Percentiles rank a stretch among this genome's conserved stretches.
These are phyloP conservation scores for Drosophila fulvimacula DNA, from an alignment of 2,888 invertebrate genomes.

Conservation along the genomic window DNA sequence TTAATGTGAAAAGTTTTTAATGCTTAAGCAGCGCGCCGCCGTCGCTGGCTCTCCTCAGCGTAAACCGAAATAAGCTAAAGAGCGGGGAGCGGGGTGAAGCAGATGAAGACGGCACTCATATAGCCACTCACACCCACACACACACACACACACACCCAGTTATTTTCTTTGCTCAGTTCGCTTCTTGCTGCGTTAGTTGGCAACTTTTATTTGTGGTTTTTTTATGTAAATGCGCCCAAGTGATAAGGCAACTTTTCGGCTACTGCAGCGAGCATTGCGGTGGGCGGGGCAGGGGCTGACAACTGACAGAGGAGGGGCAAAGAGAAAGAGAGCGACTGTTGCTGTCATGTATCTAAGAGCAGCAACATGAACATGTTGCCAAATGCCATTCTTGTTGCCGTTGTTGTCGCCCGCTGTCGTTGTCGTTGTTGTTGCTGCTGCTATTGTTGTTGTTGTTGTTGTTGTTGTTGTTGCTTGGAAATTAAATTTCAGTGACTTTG, in stretches of 20 bases:
- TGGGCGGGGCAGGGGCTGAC: slow-evolving; percentile 5
- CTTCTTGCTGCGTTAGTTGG: slow-evolving; percentile 75
- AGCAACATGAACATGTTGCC: slow-evolving; percentile 79
- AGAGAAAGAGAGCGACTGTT: slow-evolving; percentile 50
- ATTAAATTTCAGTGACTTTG: slow-evolving; percentile 80
- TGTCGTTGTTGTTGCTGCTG: slow-evolving; percentile 29
- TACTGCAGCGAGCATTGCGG: slow-evolving; percentile 56
- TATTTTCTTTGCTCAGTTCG: slow-evolving; percentile 68
- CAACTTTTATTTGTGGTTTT: slow-evolving; percentile 81
- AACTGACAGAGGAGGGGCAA: not conserved
- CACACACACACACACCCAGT: slow-evolving; percentile 23
- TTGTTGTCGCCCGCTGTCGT: slow-evolving; percentile 33
- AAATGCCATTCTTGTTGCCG: slow-evolving; percentile 60
- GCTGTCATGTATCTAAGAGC: slow-evolving; percentile 73
- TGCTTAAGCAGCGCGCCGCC: slow-evolving; percentile 73
- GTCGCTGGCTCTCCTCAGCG: slow-evolving; percentile 25
- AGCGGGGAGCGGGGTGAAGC: slow-evolving; percentile 2
- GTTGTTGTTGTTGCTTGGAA: slow-evolving; percentile 60
- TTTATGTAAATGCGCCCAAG: slow-evolving; percentile 81
- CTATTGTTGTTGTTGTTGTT: slow-evolving; percentile 41
- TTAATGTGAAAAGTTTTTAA: slow-evolving; percentile 81
- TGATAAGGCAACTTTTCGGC: slow-evolving; percentile 80
- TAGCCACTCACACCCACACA: slow-evolving; percentile 28
- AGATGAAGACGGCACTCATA: slow-evolving; percentile 45
- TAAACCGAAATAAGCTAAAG: slow-evolving; percentile 38